Evolutionary conservation across 2,888 invertebrate species (phyloP).

Genomic region (Lymantria monacha): DNA sequence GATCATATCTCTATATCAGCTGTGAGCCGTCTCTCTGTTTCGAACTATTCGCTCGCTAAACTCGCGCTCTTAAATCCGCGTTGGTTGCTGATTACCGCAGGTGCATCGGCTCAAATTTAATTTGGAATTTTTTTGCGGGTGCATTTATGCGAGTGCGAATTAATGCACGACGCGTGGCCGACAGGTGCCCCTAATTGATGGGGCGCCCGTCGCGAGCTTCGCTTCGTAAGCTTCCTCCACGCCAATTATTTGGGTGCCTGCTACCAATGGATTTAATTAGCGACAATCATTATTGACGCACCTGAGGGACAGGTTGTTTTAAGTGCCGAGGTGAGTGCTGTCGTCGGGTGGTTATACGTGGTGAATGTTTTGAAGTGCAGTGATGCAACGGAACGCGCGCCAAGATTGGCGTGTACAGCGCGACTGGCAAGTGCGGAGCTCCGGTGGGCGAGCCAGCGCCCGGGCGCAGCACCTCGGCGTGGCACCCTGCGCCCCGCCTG

Average conservation of each 20-base stretch:
- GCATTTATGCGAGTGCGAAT: constrained; percentile 72
- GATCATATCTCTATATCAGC: constrained; percentile 64
- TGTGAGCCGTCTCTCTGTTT: constrained; percentile 14
- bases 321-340: constrained; percentile 11
- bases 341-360: constrained; percentile 16
- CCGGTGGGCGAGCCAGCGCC: constrained; percentile 63
- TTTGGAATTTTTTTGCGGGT: constrained; percentile 68
- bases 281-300: constrained; percentile 53
- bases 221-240: constrained; percentile 67
- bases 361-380: constrained; percentile 30
- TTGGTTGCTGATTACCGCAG: constrained; percentile 58
- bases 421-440: constrained; percentile 62
- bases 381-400: constrained; percentile 56
- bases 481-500: constrained; percentile 75
- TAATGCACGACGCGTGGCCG: constrained; percentile 69
- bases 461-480: constrained; percentile 51
- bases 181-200: constrained; percentile 76
- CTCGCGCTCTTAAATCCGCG: constrained; percentile 31
- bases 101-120: constrained; percentile 77
- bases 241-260: constrained; percentile 75
- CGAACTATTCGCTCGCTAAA: constrained; percentile 25
- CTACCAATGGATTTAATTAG: constrained; percentile 60
- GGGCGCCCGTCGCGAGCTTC: constrained; percentile 62
- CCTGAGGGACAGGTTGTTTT: constrained; percentile 51
- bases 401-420: constrained; percentile 57